Evolutionary conservation across 2,888 invertebrate genomes (phyloP), one percentile per base, ranked within the genome.

Genomic region (Syrphus vitripennis): DNA sequence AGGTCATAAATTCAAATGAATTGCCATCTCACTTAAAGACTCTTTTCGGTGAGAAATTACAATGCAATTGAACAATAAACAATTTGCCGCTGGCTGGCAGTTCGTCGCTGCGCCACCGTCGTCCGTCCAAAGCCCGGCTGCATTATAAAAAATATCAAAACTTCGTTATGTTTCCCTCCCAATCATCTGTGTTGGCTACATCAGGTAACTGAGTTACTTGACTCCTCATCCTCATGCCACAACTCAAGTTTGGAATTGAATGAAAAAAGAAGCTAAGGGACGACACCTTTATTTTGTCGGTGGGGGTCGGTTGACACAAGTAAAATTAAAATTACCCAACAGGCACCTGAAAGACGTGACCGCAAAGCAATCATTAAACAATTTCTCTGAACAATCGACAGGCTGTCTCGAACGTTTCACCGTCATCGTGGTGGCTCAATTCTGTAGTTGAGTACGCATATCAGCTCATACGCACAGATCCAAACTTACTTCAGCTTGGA

Each of bases 261-360:
- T 2, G 21, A 19, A n/a, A n/a, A 53, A 19, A 75, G 37, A 69
- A 65, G 67, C 59, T 72, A 83, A 31, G 40, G 57, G 67, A 76
- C 71, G 71, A 69, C 76, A 81, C 71, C 48, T 40, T 21, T 48
- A n/a, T 65, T 37, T 55, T 21, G 26, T 24, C 0, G 45, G 45
- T 63, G 48, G 69, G 63, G 69, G 50, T 71, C 48, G 57, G 34
- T 65, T 59, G 70, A 59, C 42, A 48, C 55, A 61, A 24, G 61
- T 16, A 61, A 48, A 53, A 72, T 24, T 55, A 26, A 29, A 48
- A 45, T 14, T 67, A 29, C 71, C 72, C 31, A 78, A 76, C 82
- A 86, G 70, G 69, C 82, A 86, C 86, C 86, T 86, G 86, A 86
- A 78, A 77, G 86, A 86, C 82, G 82, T 86, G 77, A 86, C 86